Evolutionary conservation across 2,113 vertebrate species (phyloP), one percentile per base, ranked within the genome.

Genomic region (Barnardius zonarius): DNA sequence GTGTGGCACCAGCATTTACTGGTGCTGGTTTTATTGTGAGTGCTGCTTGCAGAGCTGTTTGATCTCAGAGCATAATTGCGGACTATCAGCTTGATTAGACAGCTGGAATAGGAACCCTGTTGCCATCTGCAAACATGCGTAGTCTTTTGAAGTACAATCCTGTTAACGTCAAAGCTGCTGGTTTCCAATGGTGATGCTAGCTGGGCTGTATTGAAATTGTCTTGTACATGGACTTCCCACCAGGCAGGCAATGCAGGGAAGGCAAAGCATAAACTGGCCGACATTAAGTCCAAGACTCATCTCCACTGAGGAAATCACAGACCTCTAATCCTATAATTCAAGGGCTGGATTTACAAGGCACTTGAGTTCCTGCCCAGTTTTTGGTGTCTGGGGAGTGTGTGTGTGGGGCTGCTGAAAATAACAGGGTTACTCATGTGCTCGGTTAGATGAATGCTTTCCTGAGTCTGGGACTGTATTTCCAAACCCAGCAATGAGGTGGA

Each of bases 101-200:
- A 89, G 94, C 97, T 96, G 93, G 90, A 96, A 91, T 86, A 96
- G 95, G 91, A 93, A 49, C 93, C 92, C 83, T 62, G 61, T 86
- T 92, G 88, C 89, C 93, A 91, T 95, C 97, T 94, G 91, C 95
- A 82, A 37, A 75, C 94, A 88, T 0, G n/a, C 30, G 6, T 55
- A 43, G 72, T 63, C 96, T 79, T 96, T 83, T 97, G 93, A 96
- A 95, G 97, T 86, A 63, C 80, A 63, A 63, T 67, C 77, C 92
- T 75, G 96, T 76, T 74, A 80, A 95, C 72, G 93, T 96, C 97
- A 96, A 52, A 77, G 75, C 94, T 59, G 86, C 75, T 86, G 96
- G 91, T 97, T 95, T 96, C 96, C 94, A 75, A 85, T 48, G 94
- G 89, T 75, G 97, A 94, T 70, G 28, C 91, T 95, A 27, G 88